Percentiles rank a stretch among this genome's conserved stretches.
These are phyloP conservation scores for Sparus aurata DNA, from an alignment of 2,797 vertebrate species.

Conservation along the genomic window DNA sequence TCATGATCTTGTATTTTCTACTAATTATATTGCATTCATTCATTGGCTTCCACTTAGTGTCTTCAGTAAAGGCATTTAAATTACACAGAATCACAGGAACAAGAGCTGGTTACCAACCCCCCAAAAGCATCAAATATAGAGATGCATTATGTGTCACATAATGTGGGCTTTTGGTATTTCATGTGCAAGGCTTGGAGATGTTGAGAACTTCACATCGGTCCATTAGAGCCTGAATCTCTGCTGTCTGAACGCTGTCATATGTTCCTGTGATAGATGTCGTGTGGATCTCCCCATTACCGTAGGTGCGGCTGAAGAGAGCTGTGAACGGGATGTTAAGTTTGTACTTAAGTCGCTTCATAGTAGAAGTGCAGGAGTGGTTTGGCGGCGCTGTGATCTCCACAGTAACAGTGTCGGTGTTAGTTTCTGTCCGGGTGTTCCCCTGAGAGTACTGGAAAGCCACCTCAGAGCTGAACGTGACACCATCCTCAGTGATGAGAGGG, in stretches of 20 bases:
- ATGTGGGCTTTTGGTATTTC: background rate
- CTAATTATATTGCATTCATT: too few relatives aligned
- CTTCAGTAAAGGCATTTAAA: too few relatives aligned
- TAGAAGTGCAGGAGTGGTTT: constrained; percentile 66
- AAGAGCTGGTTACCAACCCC: too few relatives aligned
- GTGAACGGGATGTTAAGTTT: constrained; percentile 69
- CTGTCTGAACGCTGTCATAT: constrained; percentile 69
- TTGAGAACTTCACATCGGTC: constrained; percentile 64
- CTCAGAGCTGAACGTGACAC: constrained; percentile 43
- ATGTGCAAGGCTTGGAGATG: constrained; percentile 55
- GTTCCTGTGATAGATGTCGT: constrained; percentile 59
- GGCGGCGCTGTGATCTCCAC: constrained; percentile 64
- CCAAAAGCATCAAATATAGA: too few relatives aligned
- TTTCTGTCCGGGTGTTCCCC: constrained; percentile 50
- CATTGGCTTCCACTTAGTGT: too few relatives aligned
- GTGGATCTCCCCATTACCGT: constrained; percentile 63
- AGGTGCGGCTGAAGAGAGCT: constrained; percentile 67
- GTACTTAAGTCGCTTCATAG: constrained; percentile 62
- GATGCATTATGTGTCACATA: background rate
- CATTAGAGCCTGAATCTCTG: constrained; percentile 58
- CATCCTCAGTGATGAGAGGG: constrained; percentile 42
- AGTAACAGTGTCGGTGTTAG: constrained; percentile 50
- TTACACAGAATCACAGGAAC: too few relatives aligned
- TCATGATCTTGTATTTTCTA: too few relatives aligned
- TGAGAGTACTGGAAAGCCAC: constrained; percentile 51